These are phyloP conservation scores for Calycopis cecrops DNA, from an alignment of 1,140 invertebrate species.

Conservation along the genomic window DNA sequence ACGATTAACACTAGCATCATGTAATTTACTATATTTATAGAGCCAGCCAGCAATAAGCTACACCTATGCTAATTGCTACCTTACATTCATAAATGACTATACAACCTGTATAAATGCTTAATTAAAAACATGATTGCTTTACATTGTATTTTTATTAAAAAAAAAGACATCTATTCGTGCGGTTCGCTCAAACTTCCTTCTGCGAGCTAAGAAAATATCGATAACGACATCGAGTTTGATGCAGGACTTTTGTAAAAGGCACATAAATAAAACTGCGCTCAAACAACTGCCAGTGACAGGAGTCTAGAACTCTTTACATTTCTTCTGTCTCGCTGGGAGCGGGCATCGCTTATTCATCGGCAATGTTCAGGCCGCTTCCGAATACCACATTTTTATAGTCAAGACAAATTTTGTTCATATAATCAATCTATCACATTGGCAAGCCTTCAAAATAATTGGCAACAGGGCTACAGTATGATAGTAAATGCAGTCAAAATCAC, in stretches of 20 bases:
- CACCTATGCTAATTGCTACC: too few relatives aligned
- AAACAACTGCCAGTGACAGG: constrained; percentile 17
- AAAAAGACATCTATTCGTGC: too few relatives aligned
- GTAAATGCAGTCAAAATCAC: constrained; percentile 17
- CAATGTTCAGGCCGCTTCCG: too few relatives aligned
- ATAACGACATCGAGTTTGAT: constrained; percentile 5
- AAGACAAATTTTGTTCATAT: too few relatives aligned
- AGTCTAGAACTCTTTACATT: constrained; percentile 17
- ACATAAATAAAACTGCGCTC: constrained; percentile 9
- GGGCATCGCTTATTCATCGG: constrained; percentile 41
- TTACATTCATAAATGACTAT: too few relatives aligned
- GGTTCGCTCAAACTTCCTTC: too few relatives aligned
- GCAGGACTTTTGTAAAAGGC: constrained; percentile 2
- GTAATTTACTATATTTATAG: too few relatives aligned
- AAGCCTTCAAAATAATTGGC: constrained; percentile 16
- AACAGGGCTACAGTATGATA: constrained; percentile 13
- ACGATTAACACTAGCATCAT: not conserved
- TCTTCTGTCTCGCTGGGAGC: constrained; percentile 12
- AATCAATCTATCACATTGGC: constrained; percentile 19
- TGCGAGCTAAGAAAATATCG: constrained; percentile 4
- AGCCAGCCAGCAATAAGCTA: too few relatives aligned
- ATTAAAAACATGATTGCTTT: too few relatives aligned
- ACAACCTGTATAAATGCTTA: too few relatives aligned
- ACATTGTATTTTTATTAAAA: too few relatives aligned
- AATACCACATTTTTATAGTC: too few relatives aligned